Percentiles rank a stretch among this genome's conserved stretches.
Conservation (phyloP, 2,113 vertebrate genomes). For the Oreotrochilus melanogaster region DNA sequence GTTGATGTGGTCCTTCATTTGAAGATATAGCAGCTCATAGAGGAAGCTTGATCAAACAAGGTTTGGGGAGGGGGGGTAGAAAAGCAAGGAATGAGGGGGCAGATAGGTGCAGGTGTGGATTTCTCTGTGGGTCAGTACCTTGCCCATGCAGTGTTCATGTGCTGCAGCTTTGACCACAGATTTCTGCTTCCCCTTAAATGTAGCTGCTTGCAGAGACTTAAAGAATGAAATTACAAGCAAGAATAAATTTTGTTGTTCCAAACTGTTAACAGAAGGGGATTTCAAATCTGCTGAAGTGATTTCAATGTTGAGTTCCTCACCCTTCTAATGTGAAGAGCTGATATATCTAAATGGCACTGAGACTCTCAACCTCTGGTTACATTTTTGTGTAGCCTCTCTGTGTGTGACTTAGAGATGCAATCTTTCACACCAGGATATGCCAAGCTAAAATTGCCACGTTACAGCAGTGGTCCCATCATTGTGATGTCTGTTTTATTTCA, state of each 20-base stretch:
- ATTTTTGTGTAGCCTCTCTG: accelerated
- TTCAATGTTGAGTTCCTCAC: neutral
- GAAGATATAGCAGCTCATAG: neutral
- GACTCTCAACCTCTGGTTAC: neutral
- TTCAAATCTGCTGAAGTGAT: neutral
- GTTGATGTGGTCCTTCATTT: neutral
- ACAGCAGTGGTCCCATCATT: neutral
- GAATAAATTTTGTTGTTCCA: neutral
- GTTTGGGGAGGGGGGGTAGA: neutral
- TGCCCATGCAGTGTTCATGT: neutral
- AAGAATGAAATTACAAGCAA: neutral
- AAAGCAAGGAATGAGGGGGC: neutral
- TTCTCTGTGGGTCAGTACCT: neutral
- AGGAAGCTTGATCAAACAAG: neutral
- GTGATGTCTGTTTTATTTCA: neutral
- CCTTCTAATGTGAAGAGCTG: neutral
- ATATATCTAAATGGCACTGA: neutral
- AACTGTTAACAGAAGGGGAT: neutral
- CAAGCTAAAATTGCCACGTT: neutral
- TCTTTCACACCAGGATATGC: neutral
- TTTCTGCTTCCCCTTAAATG: neutral
- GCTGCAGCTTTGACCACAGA: neutral
- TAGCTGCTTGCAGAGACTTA: neutral
- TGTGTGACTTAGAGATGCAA: neutral
- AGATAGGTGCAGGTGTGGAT: neutral